phyloP scores from a whole-genome alignment of 2,797 vertebrate genomes.

The Hyperoplus immaculatus region DNA sequence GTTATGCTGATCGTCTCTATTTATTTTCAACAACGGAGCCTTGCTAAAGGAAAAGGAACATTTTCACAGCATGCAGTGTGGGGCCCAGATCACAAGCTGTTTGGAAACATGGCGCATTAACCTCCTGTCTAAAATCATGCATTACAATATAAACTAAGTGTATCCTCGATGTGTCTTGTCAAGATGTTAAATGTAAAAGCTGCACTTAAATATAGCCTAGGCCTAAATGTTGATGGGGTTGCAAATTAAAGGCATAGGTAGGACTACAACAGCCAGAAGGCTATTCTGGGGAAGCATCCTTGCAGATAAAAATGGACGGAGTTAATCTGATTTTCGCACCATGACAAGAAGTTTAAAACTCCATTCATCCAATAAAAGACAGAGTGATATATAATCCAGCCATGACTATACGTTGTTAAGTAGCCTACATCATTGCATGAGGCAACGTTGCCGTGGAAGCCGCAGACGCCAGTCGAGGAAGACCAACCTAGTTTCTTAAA shows the following conservation, averaged over 20 bases:
- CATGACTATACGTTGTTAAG: not conserved
- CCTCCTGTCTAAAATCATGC: not conserved
- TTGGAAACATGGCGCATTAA: accelerated
- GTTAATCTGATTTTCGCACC: not conserved
- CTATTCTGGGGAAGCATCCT: accelerated
- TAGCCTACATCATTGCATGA: conserved; percentile 32
- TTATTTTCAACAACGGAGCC: conserved; percentile 38
- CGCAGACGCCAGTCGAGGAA: conserved; percentile 77
- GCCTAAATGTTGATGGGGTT: not conserved
- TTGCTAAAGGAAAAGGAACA: not conserved
- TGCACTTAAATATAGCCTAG: not conserved
- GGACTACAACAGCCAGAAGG: not conserved
- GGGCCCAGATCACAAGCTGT: accelerated
- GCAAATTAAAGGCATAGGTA: not conserved
- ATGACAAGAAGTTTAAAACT: not conserved
- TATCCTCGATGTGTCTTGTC: not conserved
- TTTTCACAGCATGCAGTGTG: not conserved
- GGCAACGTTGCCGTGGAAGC: conserved; percentile 84
- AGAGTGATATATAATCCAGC: not conserved
- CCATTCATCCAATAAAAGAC: not conserved
- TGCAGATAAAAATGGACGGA: not conserved
- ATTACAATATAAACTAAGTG: not conserved
- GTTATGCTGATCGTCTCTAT: conserved; percentile 27
- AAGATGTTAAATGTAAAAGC: not conserved
- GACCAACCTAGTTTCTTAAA: conserved; percentile 72